phyloP scores from a whole-genome alignment of 53 echinoderm and acorn worm genomes.

The Holothuria leucospilota region DNA sequence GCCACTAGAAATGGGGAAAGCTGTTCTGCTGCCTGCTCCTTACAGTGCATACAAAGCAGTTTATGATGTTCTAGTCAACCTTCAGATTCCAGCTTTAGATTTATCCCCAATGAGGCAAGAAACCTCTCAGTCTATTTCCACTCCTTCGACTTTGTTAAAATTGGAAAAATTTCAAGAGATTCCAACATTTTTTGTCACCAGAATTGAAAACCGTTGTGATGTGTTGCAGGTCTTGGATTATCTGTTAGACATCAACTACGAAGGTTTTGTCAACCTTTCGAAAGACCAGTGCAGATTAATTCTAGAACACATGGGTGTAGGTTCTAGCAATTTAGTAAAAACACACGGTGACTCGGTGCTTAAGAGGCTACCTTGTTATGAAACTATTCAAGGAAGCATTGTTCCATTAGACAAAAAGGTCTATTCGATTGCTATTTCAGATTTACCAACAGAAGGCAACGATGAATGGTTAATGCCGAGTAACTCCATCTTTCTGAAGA shows the following conservation, averaged over 20 bases:
- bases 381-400: slow-evolving; percentile 14
- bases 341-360: neutral
- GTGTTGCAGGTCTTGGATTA: neutral
- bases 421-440: neutral
- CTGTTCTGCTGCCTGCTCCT: too few relatives aligned
- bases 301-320: neutral
- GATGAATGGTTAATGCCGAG: neutral
- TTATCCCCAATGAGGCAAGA: too few relatives aligned
- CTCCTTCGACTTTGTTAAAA: too few relatives aligned
- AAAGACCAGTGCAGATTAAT: neutral
- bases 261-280: neutral
- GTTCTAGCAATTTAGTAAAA: neutral
- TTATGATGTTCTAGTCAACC: too few relatives aligned
- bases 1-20: too few relatives aligned
- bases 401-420: neutral
- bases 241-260: neutral
- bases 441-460: neutral
- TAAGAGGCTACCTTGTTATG: slow-evolving; percentile 29
- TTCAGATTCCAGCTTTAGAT: too few relatives aligned
- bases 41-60: too few relatives aligned
- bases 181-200: neutral
- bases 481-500: slow-evolving; percentile 14
- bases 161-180: too few relatives aligned
- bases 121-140: too few relatives aligned
- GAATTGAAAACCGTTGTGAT: neutral